These are phyloP conservation scores for Clostera curtula DNA, from an alignment of 2,888 invertebrate genomes.

Conservation along the genomic window DNA sequence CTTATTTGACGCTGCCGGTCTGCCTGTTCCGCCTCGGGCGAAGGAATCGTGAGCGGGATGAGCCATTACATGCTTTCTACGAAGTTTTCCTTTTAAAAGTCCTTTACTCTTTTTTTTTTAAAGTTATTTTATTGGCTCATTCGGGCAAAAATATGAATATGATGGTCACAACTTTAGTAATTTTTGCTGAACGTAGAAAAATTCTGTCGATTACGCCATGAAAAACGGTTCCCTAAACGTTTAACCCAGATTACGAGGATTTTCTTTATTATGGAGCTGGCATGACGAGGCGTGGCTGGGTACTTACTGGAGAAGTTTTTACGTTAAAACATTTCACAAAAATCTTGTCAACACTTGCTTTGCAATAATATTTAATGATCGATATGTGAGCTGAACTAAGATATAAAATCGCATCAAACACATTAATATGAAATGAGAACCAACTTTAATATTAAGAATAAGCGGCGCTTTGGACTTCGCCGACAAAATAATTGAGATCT, in stretches of 20 bases:
- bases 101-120: slow-evolving; percentile 68
- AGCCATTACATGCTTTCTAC: slow-evolving; percentile 70
- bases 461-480: too few relatives aligned
- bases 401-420: too few relatives aligned
- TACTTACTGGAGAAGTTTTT: slow-evolving; percentile 15
- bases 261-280: slow-evolving; percentile 23
- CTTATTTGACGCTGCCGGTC: slow-evolving; percentile 73
- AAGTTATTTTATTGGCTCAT: slow-evolving; percentile 73
- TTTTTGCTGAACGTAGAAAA: slow-evolving; percentile 52
- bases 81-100: slow-evolving; percentile 74
- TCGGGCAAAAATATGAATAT: slow-evolving; percentile 67
- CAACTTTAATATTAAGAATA: too few relatives aligned
- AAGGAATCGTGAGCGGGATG: slow-evolving; percentile 69
- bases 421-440: too few relatives aligned
- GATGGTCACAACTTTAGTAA: slow-evolving; percentile 65
- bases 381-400: too few relatives aligned
- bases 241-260: slow-evolving; percentile 34
- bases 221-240: slow-evolving; percentile 53
- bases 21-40: slow-evolving; percentile 66
- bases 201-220: slow-evolving; percentile 52
- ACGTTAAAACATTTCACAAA: slow-evolving; percentile 9
- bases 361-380: too few relatives aligned
- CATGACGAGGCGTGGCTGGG: slow-evolving; percentile 17
- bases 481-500: too few relatives aligned
- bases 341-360: slow-evolving; percentile 5